Percentiles rank a stretch among this genome's conserved stretches.
phyloP scores from a whole-genome alignment of 2,113 vertebrate genomes.

The Apeltes quadracus region DNA sequence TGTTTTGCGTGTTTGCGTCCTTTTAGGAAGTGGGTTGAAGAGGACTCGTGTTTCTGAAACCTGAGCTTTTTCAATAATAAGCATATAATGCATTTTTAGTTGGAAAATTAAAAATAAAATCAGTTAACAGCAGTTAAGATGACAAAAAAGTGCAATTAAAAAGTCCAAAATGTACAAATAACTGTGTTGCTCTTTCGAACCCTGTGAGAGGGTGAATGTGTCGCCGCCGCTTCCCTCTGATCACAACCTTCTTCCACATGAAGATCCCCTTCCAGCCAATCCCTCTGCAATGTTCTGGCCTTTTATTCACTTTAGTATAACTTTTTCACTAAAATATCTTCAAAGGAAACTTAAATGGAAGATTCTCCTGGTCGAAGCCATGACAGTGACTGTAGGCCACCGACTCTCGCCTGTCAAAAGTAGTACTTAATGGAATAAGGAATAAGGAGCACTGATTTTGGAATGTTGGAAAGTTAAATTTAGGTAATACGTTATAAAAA shows the following conservation, averaged over 20 bases:
- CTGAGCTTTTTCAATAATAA: background rate
- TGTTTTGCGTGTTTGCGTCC: background rate
- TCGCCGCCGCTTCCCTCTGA: conserved; percentile 33
- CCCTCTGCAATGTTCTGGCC: conserved; percentile 43
- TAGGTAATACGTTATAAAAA: conserved; percentile 1
- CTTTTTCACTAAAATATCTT: conserved; percentile 55
- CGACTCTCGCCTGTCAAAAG: conserved; percentile 36
- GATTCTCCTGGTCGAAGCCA: conserved; percentile 48
- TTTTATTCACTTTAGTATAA: conserved; percentile 52
- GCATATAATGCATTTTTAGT: background rate
- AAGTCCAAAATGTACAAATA: conserved; percentile 12
- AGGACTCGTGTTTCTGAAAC: background rate
- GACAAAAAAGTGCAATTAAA: background rate
- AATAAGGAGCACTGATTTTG: conserved; percentile 6
- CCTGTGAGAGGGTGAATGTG: conserved; percentile 21
- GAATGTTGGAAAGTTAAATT: conserved; percentile 14
- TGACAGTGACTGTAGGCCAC: conserved; percentile 41
- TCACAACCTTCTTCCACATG: conserved; percentile 30
- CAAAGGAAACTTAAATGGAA: conserved; percentile 67
- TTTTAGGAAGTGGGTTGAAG: conserved; percentile 3
- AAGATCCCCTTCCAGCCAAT: conserved; percentile 39
- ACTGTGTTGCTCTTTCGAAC: conserved; percentile 23
- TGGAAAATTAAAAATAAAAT: conserved; percentile 2
- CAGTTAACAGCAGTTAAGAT: background rate
- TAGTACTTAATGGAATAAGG: conserved; percentile 27